Evolutionary conservation across 2,113 vertebrate genomes (phyloP), one percentile per base, ranked within the genome.

Genomic region (Megaleporinus macrocephalus): DNA sequence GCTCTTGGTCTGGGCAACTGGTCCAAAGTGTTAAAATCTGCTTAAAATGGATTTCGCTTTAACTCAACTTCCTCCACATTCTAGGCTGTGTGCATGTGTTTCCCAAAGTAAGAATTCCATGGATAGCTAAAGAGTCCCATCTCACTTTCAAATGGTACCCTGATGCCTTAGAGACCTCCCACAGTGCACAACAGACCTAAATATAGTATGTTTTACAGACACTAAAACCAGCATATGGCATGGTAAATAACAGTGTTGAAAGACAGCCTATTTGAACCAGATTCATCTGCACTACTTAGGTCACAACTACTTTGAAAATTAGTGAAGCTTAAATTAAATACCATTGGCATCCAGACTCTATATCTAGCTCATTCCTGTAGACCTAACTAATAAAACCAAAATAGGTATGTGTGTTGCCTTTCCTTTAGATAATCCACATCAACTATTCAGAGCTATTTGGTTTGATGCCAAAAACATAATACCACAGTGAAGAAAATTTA

Each of bases 171-270:
- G 81, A 87, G 89, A 91, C 86, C 83, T 86, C 69, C 27, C 71
- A 62, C 74, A 65, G 85, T 82, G 83, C 85, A 86, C 51, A 84
- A 87, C 85, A 85, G 70, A 81, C 49, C 91, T 91, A 93, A 91
- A 92, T 89, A 92, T 92, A 94, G 90, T 36, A 72, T 59, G 22
- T 66, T 89, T 82, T 69, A 86, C 73, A 81, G 15, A 65, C 70
- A 16, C 41, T 44, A 26, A 80, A 86, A 79, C 74, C 83, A 83
- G 57, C 84, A 90, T 79, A 83, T 83, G 84, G 75, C 80, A 87
- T 51, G 33, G 78, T 81, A 69, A 88, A 86, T 86, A 87, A 81
- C 47, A 12, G 77, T 16, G 87, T 61, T 90, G 90, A 92, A 88
- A 90, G 86, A 78, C 78, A 78, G 65, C 62, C 29, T 24, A 55